A percentile compares a stretch with the other conserved stretches of the same genome.
phyloP scores from a whole-genome alignment of 92 coral and sea anemone genomes.

The Parazoanthus swiftii region DNA sequence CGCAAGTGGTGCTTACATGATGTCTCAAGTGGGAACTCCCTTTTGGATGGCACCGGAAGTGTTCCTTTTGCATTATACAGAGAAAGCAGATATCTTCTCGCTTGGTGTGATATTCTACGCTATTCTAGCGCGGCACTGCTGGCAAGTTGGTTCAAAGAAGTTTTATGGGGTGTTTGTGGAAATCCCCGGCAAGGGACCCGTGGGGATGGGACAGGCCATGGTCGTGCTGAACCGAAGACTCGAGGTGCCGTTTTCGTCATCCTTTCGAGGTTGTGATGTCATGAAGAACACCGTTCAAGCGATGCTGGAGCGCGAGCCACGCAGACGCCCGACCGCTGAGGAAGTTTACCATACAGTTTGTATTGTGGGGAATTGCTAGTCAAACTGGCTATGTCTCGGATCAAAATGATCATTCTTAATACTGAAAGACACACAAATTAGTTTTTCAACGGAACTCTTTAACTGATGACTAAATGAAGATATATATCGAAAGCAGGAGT shows the following conservation, averaged over 20 bases:
- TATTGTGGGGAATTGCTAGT: too few species aligned
- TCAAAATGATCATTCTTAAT: too few species aligned
- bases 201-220: constrained; percentile 43
- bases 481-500: too few species aligned
- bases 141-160: constrained; percentile 20
- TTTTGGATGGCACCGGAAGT: constrained; percentile 53
- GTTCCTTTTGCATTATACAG: constrained; percentile 16
- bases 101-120: constrained; percentile 60
- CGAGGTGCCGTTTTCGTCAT: constrained; percentile 33
- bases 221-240: neutral
- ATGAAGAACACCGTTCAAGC: constrained; percentile 6
- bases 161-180: constrained; percentile 47
- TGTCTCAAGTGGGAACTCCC: constrained; percentile 38
- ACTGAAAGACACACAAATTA: too few species aligned
- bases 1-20: constrained; percentile 21
- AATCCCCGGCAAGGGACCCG: constrained; percentile 6
- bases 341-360: constrained; percentile 13
- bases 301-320: constrained; percentile 8
- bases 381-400: neutral
- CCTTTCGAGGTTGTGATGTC: constrained; percentile 24
- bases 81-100: constrained; percentile 51
- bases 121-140: constrained; percentile 41
- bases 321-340: constrained; percentile 21
- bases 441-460: too few species aligned
- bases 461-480: too few species aligned